A percentile compares a stretch with the other conserved stretches of the same genome.
phyloP scores from a whole-genome alignment of 1,140 invertebrate genomes.

The Neotoxoptera formosana region DNA sequence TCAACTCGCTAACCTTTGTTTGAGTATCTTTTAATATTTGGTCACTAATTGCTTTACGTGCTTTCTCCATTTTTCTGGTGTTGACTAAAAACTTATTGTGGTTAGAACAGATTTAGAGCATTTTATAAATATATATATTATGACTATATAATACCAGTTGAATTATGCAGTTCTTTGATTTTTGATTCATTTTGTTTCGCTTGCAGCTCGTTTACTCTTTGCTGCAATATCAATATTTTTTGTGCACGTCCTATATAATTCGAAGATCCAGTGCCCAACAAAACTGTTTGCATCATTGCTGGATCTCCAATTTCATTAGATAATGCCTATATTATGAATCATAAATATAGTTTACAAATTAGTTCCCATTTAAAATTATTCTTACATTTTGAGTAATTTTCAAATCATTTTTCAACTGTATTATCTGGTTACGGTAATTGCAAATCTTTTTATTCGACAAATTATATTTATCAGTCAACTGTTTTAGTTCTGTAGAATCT shows the following conservation, averaged over 20 bases:
- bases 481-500: background rate
- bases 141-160: background rate
- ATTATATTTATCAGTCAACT: background rate
- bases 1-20: background rate
- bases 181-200: background rate
- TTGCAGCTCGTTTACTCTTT: constrained; percentile 18
- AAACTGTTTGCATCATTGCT: background rate
- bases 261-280: background rate
- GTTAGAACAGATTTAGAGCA: background rate
- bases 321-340: constrained; percentile 15
- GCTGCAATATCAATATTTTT: constrained; percentile 31
- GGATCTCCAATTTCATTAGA: constrained; percentile 36
- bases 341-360: background rate
- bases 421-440: constrained; percentile 32
- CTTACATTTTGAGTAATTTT: constrained; percentile 34
- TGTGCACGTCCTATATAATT: constrained; percentile 41
- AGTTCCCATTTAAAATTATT: background rate
- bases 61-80: background rate
- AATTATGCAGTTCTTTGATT: background rate
- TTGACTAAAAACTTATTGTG: background rate
- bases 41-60: background rate
- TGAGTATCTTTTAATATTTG: constrained; percentile 15
- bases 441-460: constrained; percentile 18
- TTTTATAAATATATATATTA: background rate
- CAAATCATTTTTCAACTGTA: constrained; percentile 43